Base-by-base conservation (phyloP, 2,797 vertebrate genomes). In the Lutra lutra region DNA sequence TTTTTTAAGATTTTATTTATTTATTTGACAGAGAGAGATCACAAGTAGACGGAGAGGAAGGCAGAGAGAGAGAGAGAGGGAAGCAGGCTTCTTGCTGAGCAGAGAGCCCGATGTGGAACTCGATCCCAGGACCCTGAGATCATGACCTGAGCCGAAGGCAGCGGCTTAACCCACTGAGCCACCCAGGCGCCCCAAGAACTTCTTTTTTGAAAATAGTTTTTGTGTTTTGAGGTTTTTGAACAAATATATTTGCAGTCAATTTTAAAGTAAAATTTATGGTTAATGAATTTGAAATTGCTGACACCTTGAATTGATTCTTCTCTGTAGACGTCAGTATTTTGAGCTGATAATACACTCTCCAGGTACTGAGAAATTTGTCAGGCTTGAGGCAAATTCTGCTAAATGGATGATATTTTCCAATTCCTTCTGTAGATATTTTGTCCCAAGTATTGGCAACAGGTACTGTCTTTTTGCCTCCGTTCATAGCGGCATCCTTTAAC, bases 241-340 rank as follows among this genome's bases (percentile, higher is more conserved):
- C 75, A 75, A 94, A 92, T 89, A 27, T 73, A 29, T 78, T 73
- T 89, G 27, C n/a, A 43, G 25, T 64, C 32, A 11, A 29, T 62
- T 95, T 95, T 35, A 75, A 94, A 95, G 35, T 80, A 75, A 92
- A 92, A 62, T 83, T 38, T 85, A 84, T 62, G 13, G 20, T 25
- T 79, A 92, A 48, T 56, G 86, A 79, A 73, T 27, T 82, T 91
- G 58, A 95, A 96, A 87, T 89, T 66, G 18, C 80, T 80, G 62
- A 43, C 46, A 84, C 7, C 1, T 73, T 89, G 80, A 46, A 80
- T 35, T 32, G 66, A 77, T 62, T 91, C 32, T 91, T 80, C 51
- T 83, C 62, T 79, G 10, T 86, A 66, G 90, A 68, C 29, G 21
- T 72, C 8, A 40, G 21, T 64, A 29, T 85, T 87, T 95, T 90